Conservation (phyloP, 2,113 vertebrate genomes). For the Gymnobelideus leadbeateri region DNA sequence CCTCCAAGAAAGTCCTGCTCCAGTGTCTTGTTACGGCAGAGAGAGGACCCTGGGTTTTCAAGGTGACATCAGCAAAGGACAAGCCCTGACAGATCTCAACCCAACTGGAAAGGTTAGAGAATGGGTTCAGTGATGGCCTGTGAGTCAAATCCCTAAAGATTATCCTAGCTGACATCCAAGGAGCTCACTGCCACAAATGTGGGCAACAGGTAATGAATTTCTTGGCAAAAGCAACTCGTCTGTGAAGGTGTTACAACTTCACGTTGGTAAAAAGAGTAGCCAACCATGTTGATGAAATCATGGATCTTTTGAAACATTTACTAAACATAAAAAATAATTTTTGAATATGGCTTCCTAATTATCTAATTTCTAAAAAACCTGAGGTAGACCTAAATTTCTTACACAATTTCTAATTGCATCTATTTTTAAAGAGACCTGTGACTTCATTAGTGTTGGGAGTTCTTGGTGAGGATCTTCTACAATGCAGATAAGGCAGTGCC, state of each 20-base stretch:
- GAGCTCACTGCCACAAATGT: neutral
- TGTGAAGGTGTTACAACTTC: neutral
- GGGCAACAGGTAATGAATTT: neutral
- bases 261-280: neutral
- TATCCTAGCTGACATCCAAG: neutral
- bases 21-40: neutral
- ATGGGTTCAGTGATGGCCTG: neutral
- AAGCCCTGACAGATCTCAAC: neutral
- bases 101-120: neutral
- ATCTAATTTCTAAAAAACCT: neutral
- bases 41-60: neutral
- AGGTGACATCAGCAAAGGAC: neutral
- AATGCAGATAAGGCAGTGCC: neutral
- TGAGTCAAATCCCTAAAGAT: neutral
- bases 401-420: too few species aligned
- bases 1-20: neutral
- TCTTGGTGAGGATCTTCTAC: neutral
- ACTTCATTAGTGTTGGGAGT: neutral
- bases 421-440: neutral
- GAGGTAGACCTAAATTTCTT: neutral
- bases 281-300: neutral
- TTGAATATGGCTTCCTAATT: neutral
- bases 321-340: neutral
- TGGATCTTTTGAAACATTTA: constrained; percentile 7
- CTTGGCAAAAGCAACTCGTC: neutral